Evolutionary conservation across 2,888 invertebrate genomes (phyloP).

Genomic region (Tholera decimalis): DNA sequence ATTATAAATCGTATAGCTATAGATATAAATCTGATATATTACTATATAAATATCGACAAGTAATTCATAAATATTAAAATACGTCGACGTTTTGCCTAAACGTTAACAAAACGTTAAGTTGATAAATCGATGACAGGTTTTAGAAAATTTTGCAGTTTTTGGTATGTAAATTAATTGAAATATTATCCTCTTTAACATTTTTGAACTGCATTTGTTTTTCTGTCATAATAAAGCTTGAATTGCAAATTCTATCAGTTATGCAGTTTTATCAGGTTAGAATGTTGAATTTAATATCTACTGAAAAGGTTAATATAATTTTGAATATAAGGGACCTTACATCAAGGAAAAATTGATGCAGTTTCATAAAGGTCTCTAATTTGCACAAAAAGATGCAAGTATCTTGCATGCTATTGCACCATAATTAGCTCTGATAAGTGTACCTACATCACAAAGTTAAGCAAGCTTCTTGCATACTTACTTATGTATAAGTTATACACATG

Average conservation of each 20-base stretch:
- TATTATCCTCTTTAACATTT: background rate
- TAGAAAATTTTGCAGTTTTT: constrained; percentile 18
- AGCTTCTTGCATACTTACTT: too few species aligned
- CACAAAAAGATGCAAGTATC: background rate
- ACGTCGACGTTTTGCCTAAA: constrained; percentile 7
- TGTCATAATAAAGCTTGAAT: too few species aligned
- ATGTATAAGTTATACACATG: too few species aligned
- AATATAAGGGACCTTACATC: too few species aligned
- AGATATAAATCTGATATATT: constrained; percentile 47
- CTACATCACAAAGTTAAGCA: too few species aligned
- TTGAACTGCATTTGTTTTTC: background rate
- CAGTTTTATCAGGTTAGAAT: too few species aligned
- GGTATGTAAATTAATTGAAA: constrained; percentile 8
- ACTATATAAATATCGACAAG: constrained; percentile 48
- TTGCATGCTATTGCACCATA: background rate
- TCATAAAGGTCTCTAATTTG: too few species aligned
- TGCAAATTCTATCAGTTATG: too few species aligned
- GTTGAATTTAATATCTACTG: background rate
- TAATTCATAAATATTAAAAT: constrained; percentile 43
- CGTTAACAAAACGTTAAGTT: constrained; percentile 46
- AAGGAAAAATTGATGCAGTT: too few species aligned
- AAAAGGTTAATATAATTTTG: background rate
- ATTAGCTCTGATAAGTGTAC: too few species aligned
- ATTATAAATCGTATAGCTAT: constrained; percentile 39
- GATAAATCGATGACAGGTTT: constrained; percentile 31